Conservation (phyloP, 2,113 vertebrate genomes). For the Marmota monax region DNA sequence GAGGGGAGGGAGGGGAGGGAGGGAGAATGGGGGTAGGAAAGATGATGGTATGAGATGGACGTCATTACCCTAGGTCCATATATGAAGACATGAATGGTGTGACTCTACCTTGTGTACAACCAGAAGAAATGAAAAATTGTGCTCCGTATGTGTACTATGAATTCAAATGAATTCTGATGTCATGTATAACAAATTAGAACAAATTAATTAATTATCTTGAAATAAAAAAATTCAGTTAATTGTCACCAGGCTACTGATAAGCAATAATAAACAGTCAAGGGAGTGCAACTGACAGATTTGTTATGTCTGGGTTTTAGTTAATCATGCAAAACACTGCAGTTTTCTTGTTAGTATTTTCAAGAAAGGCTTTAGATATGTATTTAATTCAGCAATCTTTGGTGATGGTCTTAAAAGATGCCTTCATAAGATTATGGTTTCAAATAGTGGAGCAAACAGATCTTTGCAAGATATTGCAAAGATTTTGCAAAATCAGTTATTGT, state of each 20-base stretch:
- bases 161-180: too few relatives aligned
- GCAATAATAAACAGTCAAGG: neutral
- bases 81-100: too few relatives aligned
- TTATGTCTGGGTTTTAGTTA: neutral
- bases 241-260: neutral
- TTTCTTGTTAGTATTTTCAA: neutral
- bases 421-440: neutral
- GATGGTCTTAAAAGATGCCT: neutral
- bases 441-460: neutral
- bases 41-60: too few relatives aligned
- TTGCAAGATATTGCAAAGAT: neutral
- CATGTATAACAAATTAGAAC: too few relatives aligned
- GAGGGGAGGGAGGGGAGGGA: too few relatives aligned
- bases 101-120: too few relatives aligned
- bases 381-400: neutral
- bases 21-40: too few relatives aligned
- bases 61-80: too few relatives aligned
- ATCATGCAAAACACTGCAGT: neutral
- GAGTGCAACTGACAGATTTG: neutral
- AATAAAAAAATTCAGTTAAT: neutral
- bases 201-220: too few relatives aligned
- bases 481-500: neutral
- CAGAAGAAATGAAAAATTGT: too few relatives aligned
- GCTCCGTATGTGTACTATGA: too few relatives aligned
- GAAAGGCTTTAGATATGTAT: neutral